These are phyloP conservation scores for Nannobrachium achirus DNA, from an alignment of 2,113 vertebrate species.

Conservation along the genomic window DNA sequence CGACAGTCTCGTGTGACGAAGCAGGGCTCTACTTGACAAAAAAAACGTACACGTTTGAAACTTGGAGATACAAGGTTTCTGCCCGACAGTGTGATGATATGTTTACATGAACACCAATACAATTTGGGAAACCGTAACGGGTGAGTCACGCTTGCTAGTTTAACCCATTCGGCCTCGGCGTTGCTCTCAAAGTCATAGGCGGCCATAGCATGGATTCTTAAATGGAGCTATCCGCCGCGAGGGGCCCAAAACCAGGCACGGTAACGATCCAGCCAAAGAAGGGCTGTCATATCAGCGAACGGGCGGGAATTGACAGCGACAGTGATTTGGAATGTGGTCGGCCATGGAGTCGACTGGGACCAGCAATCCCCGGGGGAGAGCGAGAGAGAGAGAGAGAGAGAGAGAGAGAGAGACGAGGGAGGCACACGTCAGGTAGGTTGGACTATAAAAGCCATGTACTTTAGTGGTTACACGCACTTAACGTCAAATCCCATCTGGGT, in stretches of 20 bases:
- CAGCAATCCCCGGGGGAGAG: constrained; percentile 25
- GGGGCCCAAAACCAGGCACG: constrained; percentile 34
- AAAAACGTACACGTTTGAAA: too few species aligned
- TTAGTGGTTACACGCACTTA: constrained; percentile 45
- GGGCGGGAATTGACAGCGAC: constrained; percentile 35
- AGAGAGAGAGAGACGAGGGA: background rate
- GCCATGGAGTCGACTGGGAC: constrained; percentile 45
- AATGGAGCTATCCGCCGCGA: constrained; percentile 29
- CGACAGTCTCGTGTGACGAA: too few species aligned
- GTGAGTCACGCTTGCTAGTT: too few species aligned
- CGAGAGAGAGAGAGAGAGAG: background rate
- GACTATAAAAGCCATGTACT: constrained; percentile 61
- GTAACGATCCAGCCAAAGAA: constrained; percentile 31
- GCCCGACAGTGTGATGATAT: too few species aligned
- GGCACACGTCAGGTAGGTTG: constrained; percentile 55
- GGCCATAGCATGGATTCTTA: constrained; percentile 26
- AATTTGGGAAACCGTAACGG: too few species aligned
- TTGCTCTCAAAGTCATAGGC: constrained; percentile 9
- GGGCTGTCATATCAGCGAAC: constrained; percentile 39
- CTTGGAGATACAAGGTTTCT: too few species aligned
- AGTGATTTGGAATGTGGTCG: constrained; percentile 47
- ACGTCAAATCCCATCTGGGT: constrained; percentile 30
- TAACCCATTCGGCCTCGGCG: constrained; percentile 32
- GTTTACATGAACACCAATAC: too few species aligned
- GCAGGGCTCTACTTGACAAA: too few species aligned